A percentile compares a stretch with the other conserved stretches of the same genome.
Evolutionary conservation across 2,888 invertebrate genomes (phyloP).

Genomic region (Thereva unica): DNA sequence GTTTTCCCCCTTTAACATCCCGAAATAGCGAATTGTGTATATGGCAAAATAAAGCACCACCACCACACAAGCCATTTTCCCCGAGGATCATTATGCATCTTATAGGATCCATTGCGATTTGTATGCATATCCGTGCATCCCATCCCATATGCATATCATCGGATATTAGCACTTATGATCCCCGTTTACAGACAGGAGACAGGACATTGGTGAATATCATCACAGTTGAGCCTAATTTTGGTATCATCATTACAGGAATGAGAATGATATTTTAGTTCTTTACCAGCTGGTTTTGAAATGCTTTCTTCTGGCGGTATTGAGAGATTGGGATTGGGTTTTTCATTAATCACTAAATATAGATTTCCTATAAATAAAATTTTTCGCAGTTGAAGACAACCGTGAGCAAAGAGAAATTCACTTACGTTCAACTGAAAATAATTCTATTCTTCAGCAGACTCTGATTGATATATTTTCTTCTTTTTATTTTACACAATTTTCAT

Average conservation of each 20-base stretch:
- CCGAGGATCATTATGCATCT: conserved; percentile 23
- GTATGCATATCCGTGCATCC: not conserved
- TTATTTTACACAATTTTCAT: conserved; percentile 15
- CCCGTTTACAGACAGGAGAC: not conserved
- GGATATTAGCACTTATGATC: not conserved
- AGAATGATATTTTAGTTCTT: conserved; percentile 9
- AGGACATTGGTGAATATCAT: not conserved
- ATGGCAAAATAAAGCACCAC: conserved; percentile 19
- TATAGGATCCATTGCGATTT: conserved; percentile 18
- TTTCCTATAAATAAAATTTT: conserved; percentile 38
- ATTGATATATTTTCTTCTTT: conserved; percentile 17
- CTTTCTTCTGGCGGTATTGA: conserved; percentile 12
- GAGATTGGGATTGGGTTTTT: conserved; percentile 26
- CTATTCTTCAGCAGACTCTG: conserved; percentile 24
- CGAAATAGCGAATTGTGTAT: conserved; percentile 29
- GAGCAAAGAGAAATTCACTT: conserved; percentile 21
- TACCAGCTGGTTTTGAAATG: conserved; percentile 11
- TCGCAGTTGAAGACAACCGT: conserved; percentile 24
- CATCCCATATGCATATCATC: not conserved
- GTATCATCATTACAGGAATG: conserved; percentile 10
- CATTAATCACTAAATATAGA: conserved; percentile 37
- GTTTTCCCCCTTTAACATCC: conserved; percentile 26
- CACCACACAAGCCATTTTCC: not conserved
- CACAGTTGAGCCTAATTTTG: conserved; percentile 10
- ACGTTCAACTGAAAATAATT: conserved; percentile 25